These are phyloP conservation scores for Trachelus tabidus DNA, from an alignment of 2,888 invertebrate genomes.

Conservation along the genomic window DNA sequence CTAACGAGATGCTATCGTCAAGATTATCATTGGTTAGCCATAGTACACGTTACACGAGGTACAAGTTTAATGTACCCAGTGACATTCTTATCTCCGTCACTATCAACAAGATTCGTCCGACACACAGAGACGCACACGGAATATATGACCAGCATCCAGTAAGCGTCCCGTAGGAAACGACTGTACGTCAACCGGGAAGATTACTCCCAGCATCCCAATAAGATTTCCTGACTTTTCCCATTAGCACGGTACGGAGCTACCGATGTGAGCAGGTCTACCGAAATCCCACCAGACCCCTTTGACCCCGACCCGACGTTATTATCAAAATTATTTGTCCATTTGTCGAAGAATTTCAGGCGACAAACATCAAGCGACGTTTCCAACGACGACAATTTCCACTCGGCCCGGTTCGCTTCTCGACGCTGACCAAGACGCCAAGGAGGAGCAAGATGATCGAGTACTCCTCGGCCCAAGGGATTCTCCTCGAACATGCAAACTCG, in stretches of 20 bases:
- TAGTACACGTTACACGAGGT: not conserved
- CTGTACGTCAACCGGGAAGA: not conserved
- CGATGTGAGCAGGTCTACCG: not conserved
- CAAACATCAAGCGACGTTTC: not conserved
- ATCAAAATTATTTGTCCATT: not conserved
- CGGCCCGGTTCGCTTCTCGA: not conserved
- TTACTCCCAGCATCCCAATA: not conserved
- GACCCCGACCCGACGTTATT: not conserved
- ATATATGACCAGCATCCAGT: not conserved
- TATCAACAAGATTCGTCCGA: not conserved
- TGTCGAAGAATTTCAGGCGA: not conserved
- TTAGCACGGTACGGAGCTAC: not conserved
- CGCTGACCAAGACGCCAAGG: not conserved
- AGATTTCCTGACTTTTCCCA: not conserved
- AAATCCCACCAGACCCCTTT: not conserved
- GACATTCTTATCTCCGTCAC: not conserved
- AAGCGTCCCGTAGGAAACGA: not conserved
- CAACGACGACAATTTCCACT: not conserved
- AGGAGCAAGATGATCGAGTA: conserved; percentile 2
- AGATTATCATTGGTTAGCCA: conserved; percentile 20
- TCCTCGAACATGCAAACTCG: conserved; percentile 13
- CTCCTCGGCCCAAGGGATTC: conserved; percentile 7
- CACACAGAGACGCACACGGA: not conserved
- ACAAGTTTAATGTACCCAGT: not conserved
- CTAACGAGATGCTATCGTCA: conserved; percentile 28